These are phyloP conservation scores for Lepidiolamprologus cunningtoni DNA, from an alignment of 2,113 vertebrate genomes.

Conservation along the genomic window DNA sequence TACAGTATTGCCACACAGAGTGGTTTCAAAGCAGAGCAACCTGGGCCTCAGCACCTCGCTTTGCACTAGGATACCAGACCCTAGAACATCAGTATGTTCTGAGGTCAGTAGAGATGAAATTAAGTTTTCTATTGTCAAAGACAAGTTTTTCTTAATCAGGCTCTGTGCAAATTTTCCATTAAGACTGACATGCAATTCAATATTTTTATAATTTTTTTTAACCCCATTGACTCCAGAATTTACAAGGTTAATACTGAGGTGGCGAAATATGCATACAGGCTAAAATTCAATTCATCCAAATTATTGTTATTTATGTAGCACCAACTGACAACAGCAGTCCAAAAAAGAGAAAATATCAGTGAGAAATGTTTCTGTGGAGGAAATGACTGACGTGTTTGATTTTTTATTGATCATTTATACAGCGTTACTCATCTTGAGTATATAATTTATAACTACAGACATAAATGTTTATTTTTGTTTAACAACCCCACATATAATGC, in stretches of 20 bases:
- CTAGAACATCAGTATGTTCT: background rate
- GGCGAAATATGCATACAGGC: background rate
- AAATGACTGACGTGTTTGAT: accelerated
- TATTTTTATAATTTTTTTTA: background rate
- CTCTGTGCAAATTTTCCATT: background rate
- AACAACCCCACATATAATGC: accelerated
- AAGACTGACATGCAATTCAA: background rate
- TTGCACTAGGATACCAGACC: background rate
- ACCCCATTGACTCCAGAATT: background rate
- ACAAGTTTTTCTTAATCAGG: background rate
- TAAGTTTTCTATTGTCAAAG: background rate
- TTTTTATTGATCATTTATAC: background rate
- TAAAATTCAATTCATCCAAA: background rate
- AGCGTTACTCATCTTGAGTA: background rate
- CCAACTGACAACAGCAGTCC: background rate
- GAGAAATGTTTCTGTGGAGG: background rate
- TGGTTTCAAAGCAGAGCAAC: background rate
- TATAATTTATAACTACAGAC: background rate
- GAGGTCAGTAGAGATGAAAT: background rate
- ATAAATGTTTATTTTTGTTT: background rate
- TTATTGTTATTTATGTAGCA: background rate
- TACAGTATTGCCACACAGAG: background rate
- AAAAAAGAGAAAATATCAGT: background rate
- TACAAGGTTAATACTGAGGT: background rate
- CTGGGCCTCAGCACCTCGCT: background rate